Base-by-base conservation (phyloP, 2,888 invertebrate species). In the Globia sparganii region DNA sequence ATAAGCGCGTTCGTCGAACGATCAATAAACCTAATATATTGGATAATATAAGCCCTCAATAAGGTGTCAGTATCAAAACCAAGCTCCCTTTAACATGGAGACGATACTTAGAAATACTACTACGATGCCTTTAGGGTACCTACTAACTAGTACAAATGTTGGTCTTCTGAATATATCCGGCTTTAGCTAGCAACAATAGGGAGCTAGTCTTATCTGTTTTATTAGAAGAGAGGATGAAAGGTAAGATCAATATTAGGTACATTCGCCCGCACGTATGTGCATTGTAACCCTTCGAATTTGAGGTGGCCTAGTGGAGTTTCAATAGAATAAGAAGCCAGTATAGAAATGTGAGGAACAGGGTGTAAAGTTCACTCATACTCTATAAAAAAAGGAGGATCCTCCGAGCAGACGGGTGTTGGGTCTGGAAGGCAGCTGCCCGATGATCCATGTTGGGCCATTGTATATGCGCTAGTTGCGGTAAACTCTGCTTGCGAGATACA, bases 21-120 rank as follows among this genome's bases (percentile, higher is more conserved):
- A 94, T 94, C 95, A 93, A 94, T 95, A 94, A 90, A 91, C 89
- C 90, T 93, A 94, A 94, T 94, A 91, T 94, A 93, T 94, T 91
- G 93, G 89, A 90, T 90, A 93, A 93, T 92, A 91, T 85, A 89
- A 90, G 79, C 86, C 86, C 86, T 77, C 73, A 67, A 75, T 74
- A 59, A 73, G 86, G 86, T 74, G 74, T 80, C 85, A 78, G 76
- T 77, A 83, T 71, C 61, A 80, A 86, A 86, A 80, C 87, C 49
- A 58, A 72, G 72, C 58, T 78, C 79, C 76, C 69, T 74, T 68
- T 59, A 75, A 67, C 61, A 53, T 66, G 65, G 69, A 75, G 58
- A 77, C 34, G 82, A 59, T 49, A 72, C 65, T 82, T 69, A 21
- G 15, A 53, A 75, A 25, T 46, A 61, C 21, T 69, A 77, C 71